Evolutionary conservation across 2,797 vertebrate species (phyloP), one percentile per base, ranked within the genome.

Genomic region (Ammospiza maritima): DNA sequence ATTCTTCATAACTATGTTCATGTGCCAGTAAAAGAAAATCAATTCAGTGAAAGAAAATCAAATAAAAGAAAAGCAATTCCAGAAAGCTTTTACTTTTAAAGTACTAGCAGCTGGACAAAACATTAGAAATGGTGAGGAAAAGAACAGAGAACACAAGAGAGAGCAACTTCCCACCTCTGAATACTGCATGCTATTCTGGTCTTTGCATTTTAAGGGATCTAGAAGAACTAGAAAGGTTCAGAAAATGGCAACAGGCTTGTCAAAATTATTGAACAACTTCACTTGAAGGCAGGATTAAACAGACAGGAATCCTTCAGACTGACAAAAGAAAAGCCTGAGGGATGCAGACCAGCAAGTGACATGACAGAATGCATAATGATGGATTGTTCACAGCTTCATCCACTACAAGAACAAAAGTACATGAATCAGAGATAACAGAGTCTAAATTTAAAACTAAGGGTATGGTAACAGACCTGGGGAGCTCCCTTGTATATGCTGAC

Each of bases 281-380:
- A 70, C n/a, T 29, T 79, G 60, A 90, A 90, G 56, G 61, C 71
- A 85, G 25, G 64, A 91, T 82, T 91, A 85, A 87, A 79, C 20
- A 94, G 94, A 72, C 2, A 0, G 36, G 71, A 95, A 87, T 91
- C 48, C 72, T 85, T 91, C 48, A 58, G 78, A 32, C 16, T 72
- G 81, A 34, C 85, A 86, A 72, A 90, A 87, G 78, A 72, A 85
- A 45, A 69, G 70, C 74, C 84, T 38, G 74, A 51, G 78, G 75
- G 75, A 56, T 87, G n/a, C 73, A 82, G 85, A 85, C 54, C 60
- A 44, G 30, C 18, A 75, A 87, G 50, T 76, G 81, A 79, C 82
- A 72, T 51, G 80, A 77, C 29, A 77, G 67, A 79, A 26, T 48
- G 44, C 27, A 54, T 73, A 58, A 56, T 23, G 34, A 85, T 54